These are phyloP conservation scores for Acropora yongei DNA, from an alignment of 64 coral and sea anemone genomes.

Conservation along the genomic window DNA sequence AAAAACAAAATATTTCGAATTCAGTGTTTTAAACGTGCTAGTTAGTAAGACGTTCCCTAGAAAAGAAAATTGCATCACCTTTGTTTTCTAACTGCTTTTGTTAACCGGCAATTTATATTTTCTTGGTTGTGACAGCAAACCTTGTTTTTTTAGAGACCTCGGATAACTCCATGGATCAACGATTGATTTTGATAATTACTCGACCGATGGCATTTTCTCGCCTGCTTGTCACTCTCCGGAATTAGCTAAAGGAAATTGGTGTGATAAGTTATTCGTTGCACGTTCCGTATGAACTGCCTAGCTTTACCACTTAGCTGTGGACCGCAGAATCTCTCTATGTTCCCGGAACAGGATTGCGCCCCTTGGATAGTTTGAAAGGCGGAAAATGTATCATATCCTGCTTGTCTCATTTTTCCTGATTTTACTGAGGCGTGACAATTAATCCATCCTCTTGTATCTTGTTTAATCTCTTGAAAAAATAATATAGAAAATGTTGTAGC, in stretches of 20 bases:
- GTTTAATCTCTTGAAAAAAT: constrained; percentile 49
- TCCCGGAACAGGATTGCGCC: neutral
- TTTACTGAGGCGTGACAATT: constrained; percentile 12
- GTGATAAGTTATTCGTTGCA: constrained; percentile 34
- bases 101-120: neutral
- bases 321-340: neutral
- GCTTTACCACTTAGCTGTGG: neutral
- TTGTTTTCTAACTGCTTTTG: neutral
- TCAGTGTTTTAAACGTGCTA: no score
- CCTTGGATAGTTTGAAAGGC: neutral
- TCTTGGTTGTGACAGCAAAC: neutral
- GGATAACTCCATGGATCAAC: neutral
- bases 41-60: no score
- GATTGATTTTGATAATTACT: neutral
- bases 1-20: neutral
- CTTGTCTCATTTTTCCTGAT: neutral
- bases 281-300: neutral
- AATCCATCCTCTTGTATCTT: constrained; percentile 45
- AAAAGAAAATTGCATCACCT: no score
- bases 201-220: neutral
- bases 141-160: neutral
- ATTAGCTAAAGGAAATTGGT: constrained; percentile 21
- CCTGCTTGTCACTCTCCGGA: neutral
- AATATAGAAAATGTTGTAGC: constrained; percentile 3
- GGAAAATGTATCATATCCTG: neutral